These are phyloP conservation scores for Ceyx margarethae DNA, from an alignment of 2,113 vertebrate genomes.

Conservation along the genomic window DNA sequence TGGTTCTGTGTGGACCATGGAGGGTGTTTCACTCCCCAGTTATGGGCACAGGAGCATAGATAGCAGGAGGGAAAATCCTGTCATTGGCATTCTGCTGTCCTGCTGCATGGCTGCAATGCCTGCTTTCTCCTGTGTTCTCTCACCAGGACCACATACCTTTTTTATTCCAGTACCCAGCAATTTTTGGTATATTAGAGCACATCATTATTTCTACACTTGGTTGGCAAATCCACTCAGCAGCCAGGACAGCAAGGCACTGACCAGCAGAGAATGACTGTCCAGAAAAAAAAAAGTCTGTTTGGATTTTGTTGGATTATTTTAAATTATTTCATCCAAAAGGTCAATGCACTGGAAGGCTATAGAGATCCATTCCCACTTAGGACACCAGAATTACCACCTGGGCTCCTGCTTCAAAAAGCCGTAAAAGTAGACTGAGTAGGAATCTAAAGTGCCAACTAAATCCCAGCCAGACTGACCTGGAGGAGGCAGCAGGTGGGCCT, in stretches of 20 bases:
- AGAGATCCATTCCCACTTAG: not conserved
- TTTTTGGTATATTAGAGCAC: not conserved
- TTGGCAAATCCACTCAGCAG: not conserved
- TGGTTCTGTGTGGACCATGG: too few species aligned
- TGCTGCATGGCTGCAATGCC: too few species aligned
- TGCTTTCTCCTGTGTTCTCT: too few species aligned
- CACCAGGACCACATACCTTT: too few species aligned
- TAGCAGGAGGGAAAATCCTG: too few species aligned
- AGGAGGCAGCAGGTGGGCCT: not conserved
- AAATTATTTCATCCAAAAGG: not conserved
- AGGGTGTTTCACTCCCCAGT: too few species aligned
- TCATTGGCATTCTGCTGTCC: too few species aligned
- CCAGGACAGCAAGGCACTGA: not conserved
- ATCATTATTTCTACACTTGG: not conserved
- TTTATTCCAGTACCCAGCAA: not conserved
- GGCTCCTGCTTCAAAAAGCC: not conserved
- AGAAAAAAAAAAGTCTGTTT: not conserved
- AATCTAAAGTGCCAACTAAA: not conserved
- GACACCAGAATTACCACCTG: not conserved
- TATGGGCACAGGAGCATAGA: too few species aligned
- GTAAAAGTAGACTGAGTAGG: not conserved
- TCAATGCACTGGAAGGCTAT: not conserved
- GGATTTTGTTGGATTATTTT: not conserved
- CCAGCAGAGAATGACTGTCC: not conserved
- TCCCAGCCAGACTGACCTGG: not conserved